Conservation (phyloP, 1,140 invertebrate genomes). For the Drosophila cardini region DNA sequence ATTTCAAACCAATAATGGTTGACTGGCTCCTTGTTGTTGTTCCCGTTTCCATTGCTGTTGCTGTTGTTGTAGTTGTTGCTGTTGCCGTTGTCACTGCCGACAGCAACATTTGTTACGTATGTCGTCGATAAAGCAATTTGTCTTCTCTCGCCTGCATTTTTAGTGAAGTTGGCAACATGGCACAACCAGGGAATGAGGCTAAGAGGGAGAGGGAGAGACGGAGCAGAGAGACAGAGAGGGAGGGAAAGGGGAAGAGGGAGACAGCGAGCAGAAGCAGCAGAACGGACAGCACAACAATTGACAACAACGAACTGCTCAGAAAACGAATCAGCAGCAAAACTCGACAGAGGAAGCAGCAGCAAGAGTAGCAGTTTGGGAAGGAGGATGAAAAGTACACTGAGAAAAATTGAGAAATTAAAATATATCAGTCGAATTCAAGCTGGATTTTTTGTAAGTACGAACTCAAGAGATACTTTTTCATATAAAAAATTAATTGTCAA, state of each 20-base stretch:
- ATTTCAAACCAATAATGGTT: constrained; percentile 82
- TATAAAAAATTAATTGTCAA: too few species aligned
- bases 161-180: constrained; percentile 51
- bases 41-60: constrained; percentile 7
- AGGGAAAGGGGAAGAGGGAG: constrained; percentile 9
- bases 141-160: constrained; percentile 80
- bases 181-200: constrained; percentile 10
- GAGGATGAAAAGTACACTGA: neutral
- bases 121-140: constrained; percentile 83
- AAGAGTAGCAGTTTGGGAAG: neutral
- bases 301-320: constrained; percentile 59
- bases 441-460: too few species aligned
- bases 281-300: constrained; percentile 73
- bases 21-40: constrained; percentile 34
- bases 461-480: too few species aligned
- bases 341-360: constrained; percentile 7
- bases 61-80: constrained; percentile 32
- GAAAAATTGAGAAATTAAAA: too few species aligned
- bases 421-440: too few species aligned
- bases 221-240: constrained; percentile 36
- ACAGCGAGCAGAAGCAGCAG: constrained; percentile 32
- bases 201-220: constrained; percentile 7
- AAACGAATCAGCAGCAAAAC: constrained; percentile 46
- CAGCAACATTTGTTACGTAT: constrained; percentile 83
- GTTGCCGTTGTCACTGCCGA: constrained; percentile 77